Conservation (phyloP, 2,888 invertebrate genomes). For the Cacoxenus indagator region DNA sequence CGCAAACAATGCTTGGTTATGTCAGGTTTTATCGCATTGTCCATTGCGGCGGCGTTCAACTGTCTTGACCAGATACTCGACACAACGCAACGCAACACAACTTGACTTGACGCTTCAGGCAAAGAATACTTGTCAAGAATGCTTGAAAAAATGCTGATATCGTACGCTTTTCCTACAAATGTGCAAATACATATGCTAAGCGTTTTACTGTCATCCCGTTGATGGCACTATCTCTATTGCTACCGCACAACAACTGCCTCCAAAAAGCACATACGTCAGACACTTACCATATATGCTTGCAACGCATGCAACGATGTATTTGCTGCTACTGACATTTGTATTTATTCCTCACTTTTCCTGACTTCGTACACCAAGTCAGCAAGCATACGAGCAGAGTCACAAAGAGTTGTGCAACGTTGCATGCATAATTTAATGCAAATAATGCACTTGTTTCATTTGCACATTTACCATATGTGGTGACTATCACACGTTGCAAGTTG, state of each 20-base stretch:
- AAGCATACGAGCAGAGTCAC: background rate
- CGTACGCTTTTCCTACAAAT: background rate
- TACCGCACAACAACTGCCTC: no score
- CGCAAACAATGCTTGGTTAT: background rate
- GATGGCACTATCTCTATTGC: no score
- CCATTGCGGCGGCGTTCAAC: background rate
- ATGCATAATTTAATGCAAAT: slow-evolving; percentile 64
- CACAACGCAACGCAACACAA: background rate
- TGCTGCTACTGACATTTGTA: background rate
- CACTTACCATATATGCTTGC: slow-evolving; percentile 26
- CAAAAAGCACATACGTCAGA: no score
- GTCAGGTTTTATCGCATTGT: background rate
- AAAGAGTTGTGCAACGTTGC: slow-evolving; percentile 37
- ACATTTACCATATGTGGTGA: slow-evolving; percentile 43
- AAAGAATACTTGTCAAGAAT: background rate
- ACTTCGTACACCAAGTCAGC: background rate
- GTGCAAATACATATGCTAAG: background rate
- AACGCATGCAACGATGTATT: background rate
- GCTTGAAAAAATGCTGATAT: background rate
- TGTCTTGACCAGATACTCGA: background rate
- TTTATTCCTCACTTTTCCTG: background rate
- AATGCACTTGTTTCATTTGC: slow-evolving; percentile 63
- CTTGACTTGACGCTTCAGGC: background rate
- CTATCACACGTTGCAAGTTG: no score
- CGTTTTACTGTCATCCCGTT: no score